A percentile compares a stretch with the other conserved stretches of the same genome.
These are phyloP conservation scores for Echeneis naucrates DNA, from an alignment of 2,797 vertebrate species.

Conservation along the genomic window DNA sequence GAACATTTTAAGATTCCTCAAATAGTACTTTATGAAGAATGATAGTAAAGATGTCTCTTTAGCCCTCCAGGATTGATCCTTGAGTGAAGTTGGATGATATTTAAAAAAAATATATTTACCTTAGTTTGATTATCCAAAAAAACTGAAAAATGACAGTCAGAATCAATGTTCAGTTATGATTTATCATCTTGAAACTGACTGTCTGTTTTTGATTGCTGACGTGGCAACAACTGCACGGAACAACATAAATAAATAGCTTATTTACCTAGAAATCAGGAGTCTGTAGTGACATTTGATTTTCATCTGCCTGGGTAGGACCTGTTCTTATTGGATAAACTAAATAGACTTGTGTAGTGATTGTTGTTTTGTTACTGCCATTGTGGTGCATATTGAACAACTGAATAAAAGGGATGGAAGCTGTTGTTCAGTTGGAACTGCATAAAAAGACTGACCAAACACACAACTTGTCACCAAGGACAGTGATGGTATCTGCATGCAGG, in stretches of 20 bases:
- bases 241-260: constrained; percentile 10
- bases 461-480: not conserved
- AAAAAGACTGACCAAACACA: not conserved
- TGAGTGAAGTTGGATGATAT: too few species aligned
- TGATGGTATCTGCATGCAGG: not conserved
- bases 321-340: constrained; percentile 32
- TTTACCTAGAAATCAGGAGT: constrained; percentile 37
- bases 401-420: not conserved
- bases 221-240: not conserved
- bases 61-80: too few species aligned
- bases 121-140: too few species aligned
- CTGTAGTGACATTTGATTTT: constrained; percentile 15
- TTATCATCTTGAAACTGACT: not conserved
- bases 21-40: too few species aligned
- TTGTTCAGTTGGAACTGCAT: not conserved
- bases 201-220: not conserved
- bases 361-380: not conserved
- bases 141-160: too few species aligned
- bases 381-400: constrained; percentile 7
- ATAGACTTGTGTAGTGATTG: not conserved
- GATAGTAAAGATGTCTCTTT: too few species aligned
- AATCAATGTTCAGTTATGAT: too few species aligned
- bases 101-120: too few species aligned
- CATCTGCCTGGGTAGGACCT: constrained; percentile 2
- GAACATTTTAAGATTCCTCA: too few species aligned